These are phyloP conservation scores for Lamellibrachia luymesi DNA, from an alignment of 1,140 invertebrate species.

Conservation along the genomic window DNA sequence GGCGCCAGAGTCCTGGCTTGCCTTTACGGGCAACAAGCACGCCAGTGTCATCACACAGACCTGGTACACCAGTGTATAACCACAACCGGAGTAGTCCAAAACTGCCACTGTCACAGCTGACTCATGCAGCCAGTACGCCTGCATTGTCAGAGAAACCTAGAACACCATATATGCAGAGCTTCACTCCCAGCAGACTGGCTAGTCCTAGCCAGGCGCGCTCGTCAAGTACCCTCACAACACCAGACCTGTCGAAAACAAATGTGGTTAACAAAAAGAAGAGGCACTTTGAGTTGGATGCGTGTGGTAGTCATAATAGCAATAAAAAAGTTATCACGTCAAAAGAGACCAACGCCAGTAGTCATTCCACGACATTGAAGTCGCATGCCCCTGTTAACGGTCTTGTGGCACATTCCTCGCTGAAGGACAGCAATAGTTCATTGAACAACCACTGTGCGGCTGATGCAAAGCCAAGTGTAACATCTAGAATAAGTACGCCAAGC, in stretches of 20 bases:
- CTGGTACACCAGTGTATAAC: neutral
- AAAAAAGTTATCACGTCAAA: neutral
- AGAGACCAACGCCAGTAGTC: neutral
- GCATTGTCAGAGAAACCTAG: neutral
- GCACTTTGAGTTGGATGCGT: conserved; percentile 31
- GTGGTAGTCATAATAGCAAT: conserved; percentile 29
- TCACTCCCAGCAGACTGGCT: conserved; percentile 26
- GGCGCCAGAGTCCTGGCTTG: neutral
- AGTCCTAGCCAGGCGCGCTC: conserved; percentile 26
- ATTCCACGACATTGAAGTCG: neutral
- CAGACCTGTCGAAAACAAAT: conserved; percentile 63
- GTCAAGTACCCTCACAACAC: conserved; percentile 33
- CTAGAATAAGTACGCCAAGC: neutral
- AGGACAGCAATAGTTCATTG: neutral
- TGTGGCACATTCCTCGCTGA: neutral
- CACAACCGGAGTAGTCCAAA: neutral
- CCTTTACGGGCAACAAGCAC: neutral
- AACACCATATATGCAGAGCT: conserved; percentile 1
- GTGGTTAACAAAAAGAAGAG: conserved; percentile 65
- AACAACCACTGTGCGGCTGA: neutral
- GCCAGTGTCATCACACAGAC: neutral
- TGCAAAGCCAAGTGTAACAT: conserved; percentile 7
- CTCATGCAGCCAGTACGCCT: neutral
- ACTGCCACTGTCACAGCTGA: conserved; percentile 3
- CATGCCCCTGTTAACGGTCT: neutral